Evolutionary conservation across 2,888 invertebrate species (phyloP), one percentile per base, ranked within the genome.

Genomic region (Teinopalpus imperialis): DNA sequence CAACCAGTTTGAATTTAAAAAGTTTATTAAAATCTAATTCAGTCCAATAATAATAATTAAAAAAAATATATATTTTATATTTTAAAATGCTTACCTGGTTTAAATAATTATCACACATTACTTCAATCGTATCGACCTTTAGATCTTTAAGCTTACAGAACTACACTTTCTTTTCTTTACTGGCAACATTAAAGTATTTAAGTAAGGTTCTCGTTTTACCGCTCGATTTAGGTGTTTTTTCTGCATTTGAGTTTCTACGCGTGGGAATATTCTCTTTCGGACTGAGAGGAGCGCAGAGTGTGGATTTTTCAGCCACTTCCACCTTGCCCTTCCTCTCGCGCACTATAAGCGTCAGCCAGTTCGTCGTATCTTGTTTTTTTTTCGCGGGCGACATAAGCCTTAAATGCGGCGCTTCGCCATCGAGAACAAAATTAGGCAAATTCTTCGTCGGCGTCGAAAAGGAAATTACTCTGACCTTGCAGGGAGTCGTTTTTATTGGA

Each of bases 401-500:
- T 39, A 94, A 69, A 69, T 95, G 95, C 0, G 95, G 95, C 0
- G 95, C 95, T 23, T 92, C 92, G 0, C 95, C 95, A 57, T 93
- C 92, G 7, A 93, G 56, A 0, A 94, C 94, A 60, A 90, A 96
- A 78, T 96, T 93, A 0, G 96, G 96, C 49, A 96, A 72, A 68
- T 95, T 92, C 8, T 90, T 87, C 0, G 94, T 94, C 0, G 94
- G 94, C 1, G 94, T 92, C 34, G 61, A 50, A 48, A 75, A 64
- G 55, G 75, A 51, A 52, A 74, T 49, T 54, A 70, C 52, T 26
- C 74, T 62, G 0, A 67, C 53, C 51, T 74, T 70, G 2, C 51
- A 52, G 0, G 75, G 78, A 1, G 69, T 66, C 14, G 59, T 65
- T 41, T 63, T 57, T n/a, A 60, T 49, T 0, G 76, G 70, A 0